Percentiles rank a stretch among this genome's conserved stretches.
These are phyloP conservation scores for Tenodera sinensis DNA, from an alignment of 2,888 invertebrate genomes.

Conservation along the genomic window DNA sequence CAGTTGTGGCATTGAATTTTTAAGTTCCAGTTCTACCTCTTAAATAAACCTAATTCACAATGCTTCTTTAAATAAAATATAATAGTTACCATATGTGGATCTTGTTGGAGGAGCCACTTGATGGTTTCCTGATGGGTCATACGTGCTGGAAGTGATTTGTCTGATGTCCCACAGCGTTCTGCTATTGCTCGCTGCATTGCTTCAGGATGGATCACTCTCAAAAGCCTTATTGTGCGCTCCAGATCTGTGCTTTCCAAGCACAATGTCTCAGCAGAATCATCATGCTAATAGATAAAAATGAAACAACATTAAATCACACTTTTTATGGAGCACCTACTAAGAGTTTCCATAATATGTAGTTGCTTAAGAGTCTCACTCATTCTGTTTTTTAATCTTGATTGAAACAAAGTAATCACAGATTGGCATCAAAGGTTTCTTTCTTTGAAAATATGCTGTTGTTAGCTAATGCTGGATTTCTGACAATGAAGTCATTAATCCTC, in stretches of 20 bases:
- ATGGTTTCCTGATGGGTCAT: slow-evolving; percentile 62
- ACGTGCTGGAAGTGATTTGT: slow-evolving; percentile 43
- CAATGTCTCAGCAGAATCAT: neutral
- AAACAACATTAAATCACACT: neutral
- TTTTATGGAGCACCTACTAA: too few species aligned
- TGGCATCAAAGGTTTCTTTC: too few species aligned
- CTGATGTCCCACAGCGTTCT: slow-evolving; percentile 47
- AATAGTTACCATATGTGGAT: slow-evolving; percentile 25
- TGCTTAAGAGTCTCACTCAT: too few species aligned
- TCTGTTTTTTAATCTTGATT: too few species aligned
- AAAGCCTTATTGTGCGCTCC: slow-evolving; percentile 58
- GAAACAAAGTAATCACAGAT: too few species aligned
- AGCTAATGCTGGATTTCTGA: too few species aligned
- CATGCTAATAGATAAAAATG: neutral
- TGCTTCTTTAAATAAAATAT: neutral
- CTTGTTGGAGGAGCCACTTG: slow-evolving; percentile 50
- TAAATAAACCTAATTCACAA: too few species aligned
- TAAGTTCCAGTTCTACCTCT: too few species aligned
- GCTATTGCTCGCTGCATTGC: slow-evolving; percentile 57
- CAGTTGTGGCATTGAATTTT: too few species aligned
- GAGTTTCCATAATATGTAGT: too few species aligned
- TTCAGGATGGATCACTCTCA: slow-evolving; percentile 62
- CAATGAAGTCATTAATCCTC: too few species aligned
- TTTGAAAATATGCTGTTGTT: too few species aligned
- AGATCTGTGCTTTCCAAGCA: slow-evolving; percentile 63